Evolutionary conservation across 2,113 vertebrate genomes (phyloP), one percentile per base, ranked within the genome.

Genomic region (Zapornia atra): DNA sequence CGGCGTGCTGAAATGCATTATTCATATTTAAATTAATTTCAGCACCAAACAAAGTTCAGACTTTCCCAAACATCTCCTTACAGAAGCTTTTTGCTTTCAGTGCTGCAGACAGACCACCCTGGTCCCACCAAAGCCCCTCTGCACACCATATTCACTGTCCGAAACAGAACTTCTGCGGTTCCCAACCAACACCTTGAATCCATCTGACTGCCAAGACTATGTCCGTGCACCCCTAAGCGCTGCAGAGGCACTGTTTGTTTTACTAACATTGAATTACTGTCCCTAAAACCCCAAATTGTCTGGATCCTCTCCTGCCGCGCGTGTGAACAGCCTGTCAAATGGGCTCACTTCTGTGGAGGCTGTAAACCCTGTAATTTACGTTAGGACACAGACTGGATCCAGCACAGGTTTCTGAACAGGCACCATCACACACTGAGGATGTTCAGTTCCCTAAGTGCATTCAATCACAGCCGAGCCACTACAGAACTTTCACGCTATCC

Each of bases 211-310:
- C 50, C 59, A 1, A 16, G 6, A 22, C 14, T 21, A 11, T 0
- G 5, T 7, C 4, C 0, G 0, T 4, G 69, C 26, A 26, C 56
- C 60, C 28, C 3, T 0, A 44, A 31, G 18, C 44, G 10, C 2
- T 11, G 31, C 20, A 34, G 29, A 5, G 0, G 3, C 1, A 16
- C 38, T 36, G 21, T 13, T 53, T 31, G 31, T 25, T 36, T 48
- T 25, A 56, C 14, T 6, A 44, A 36, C 1, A 8, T 7, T 83
- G 40, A 83, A 50, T 6, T 33, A 83, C 2, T 25, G 50, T 66
- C 11, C 54, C 80, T 8, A 38, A 42, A 83, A 3, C 2, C 19
- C 33, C 4, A 34, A 66, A 69, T 5, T 4, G 9, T 2, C n/a
- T 10, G 1, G 26, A 15, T 29, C 48, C 46, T 63, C 18, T 24